Evolutionary conservation across 1,140 invertebrate genomes (phyloP).

Genomic region (Caerostris darwini): DNA sequence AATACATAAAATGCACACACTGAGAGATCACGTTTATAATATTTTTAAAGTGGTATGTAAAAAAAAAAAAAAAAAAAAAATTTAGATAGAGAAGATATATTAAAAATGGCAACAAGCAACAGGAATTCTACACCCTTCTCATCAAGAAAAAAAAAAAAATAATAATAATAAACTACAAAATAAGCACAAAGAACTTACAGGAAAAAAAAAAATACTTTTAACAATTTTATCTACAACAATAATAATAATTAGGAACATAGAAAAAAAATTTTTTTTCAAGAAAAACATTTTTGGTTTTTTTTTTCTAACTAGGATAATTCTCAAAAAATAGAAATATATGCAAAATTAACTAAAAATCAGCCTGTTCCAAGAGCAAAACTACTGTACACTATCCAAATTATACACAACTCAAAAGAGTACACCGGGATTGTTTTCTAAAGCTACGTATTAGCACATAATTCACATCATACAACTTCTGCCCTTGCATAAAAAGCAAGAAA

Average conservation of each 20-base stretch:
- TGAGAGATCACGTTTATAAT: constrained; percentile 48
- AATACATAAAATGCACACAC: constrained; percentile 30
- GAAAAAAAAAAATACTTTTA: background rate
- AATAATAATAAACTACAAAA: background rate
- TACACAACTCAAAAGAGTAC: constrained; percentile 13
- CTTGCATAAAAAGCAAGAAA: constrained; percentile 62
- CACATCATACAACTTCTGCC: constrained; percentile 52
- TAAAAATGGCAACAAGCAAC: constrained; percentile 20
- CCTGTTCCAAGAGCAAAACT: constrained; percentile 10
- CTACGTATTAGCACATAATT: background rate
- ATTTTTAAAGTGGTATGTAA: background rate
- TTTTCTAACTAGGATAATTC: background rate
- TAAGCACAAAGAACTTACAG: background rate
- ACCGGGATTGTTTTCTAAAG: constrained; percentile 57
- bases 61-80: background rate
- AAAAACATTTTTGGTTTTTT: background rate
- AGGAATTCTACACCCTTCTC: background rate
- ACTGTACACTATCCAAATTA: constrained; percentile 32
- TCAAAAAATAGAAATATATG: background rate
- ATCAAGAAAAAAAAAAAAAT: background rate
- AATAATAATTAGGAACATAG: constrained; percentile 46
- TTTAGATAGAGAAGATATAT: background rate
- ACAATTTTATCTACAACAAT: constrained; percentile 32
- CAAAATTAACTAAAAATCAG: background rate
- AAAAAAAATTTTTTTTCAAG: background rate